Percentiles rank a stretch among this genome's conserved stretches.
These are phyloP conservation scores for Steromphala cineraria DNA, from an alignment of 2,888 invertebrate species.

Conservation along the genomic window DNA sequence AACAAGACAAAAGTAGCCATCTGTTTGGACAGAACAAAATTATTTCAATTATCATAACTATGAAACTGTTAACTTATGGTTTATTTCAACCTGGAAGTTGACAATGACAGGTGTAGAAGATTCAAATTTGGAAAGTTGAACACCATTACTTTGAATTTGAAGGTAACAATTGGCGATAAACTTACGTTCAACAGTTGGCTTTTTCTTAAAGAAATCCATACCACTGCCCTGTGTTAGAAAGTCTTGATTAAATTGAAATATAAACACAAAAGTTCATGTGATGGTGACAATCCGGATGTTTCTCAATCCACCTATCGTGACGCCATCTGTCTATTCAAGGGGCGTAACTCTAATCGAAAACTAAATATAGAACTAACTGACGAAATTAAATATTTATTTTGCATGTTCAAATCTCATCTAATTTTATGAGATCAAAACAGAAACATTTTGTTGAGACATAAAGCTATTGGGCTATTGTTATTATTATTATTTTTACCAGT, in stretches of 20 bases:
- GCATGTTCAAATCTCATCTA: too few relatives aligned
- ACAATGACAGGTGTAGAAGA: background rate
- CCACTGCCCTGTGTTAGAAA: background rate
- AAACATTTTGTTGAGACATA: too few relatives aligned
- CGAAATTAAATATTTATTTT: too few relatives aligned
- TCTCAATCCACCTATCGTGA: background rate
- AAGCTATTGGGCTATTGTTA: too few relatives aligned
- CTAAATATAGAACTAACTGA: too few relatives aligned
- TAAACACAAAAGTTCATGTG: slow-evolving; percentile 47
- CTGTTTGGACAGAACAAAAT: too few relatives aligned
- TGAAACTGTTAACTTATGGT: too few relatives aligned
- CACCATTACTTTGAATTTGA: background rate
- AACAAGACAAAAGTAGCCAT: too few relatives aligned
- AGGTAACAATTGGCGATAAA: background rate
- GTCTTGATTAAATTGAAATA: background rate
- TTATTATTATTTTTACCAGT: too few relatives aligned
- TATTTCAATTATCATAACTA: too few relatives aligned
- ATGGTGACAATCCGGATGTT: slow-evolving; percentile 53
- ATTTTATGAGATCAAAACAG: too few relatives aligned
- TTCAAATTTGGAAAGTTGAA: background rate
- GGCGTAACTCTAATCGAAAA: background rate
- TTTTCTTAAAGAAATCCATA: slow-evolving; percentile 62
- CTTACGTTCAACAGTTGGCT: slow-evolving; percentile 69
- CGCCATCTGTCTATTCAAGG: background rate
- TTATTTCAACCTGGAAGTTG: too few relatives aligned